These are phyloP conservation scores for Heliconius nattereri DNA, from an alignment of 1,140 invertebrate genomes.

Conservation along the genomic window DNA sequence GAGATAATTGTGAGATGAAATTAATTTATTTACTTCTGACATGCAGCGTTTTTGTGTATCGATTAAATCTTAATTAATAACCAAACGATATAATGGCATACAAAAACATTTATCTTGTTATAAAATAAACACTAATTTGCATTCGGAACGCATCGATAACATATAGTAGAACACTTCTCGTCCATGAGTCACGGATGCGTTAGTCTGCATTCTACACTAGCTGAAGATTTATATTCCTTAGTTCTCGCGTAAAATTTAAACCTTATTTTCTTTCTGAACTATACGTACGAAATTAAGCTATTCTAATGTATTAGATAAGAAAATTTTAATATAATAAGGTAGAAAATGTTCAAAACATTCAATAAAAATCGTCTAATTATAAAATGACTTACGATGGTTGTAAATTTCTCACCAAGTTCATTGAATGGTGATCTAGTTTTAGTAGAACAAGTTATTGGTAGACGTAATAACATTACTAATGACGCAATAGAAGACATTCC, in stretches of 20 bases:
- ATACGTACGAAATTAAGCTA: background rate
- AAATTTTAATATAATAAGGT: too few relatives aligned
- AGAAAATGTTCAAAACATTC: background rate
- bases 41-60: background rate
- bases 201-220: slow-evolving; percentile 42
- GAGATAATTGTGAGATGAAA: background rate
- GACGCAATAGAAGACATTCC: slow-evolving; percentile 12
- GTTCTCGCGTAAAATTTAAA: slow-evolving; percentile 13
- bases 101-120: background rate
- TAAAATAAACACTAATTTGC: slow-evolving; percentile 31
- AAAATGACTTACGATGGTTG: background rate
- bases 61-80: slow-evolving; percentile 9
- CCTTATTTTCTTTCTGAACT: background rate
- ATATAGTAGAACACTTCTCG: slow-evolving; percentile 52
- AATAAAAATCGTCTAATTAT: background rate
- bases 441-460: slow-evolving; percentile 27
- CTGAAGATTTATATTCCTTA: slow-evolving; percentile 40
- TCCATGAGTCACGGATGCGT: slow-evolving; percentile 50
- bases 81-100: background rate
- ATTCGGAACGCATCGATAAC: slow-evolving; percentile 41
- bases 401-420: slow-evolving; percentile 25
- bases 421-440: slow-evolving; percentile 32
- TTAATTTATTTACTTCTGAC: background rate
- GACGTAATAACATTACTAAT: slow-evolving; percentile 19
- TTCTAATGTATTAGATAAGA: background rate